These are phyloP conservation scores for Brachymystax lenok DNA, from an alignment of 2,797 vertebrate genomes.

Conservation along the genomic window DNA sequence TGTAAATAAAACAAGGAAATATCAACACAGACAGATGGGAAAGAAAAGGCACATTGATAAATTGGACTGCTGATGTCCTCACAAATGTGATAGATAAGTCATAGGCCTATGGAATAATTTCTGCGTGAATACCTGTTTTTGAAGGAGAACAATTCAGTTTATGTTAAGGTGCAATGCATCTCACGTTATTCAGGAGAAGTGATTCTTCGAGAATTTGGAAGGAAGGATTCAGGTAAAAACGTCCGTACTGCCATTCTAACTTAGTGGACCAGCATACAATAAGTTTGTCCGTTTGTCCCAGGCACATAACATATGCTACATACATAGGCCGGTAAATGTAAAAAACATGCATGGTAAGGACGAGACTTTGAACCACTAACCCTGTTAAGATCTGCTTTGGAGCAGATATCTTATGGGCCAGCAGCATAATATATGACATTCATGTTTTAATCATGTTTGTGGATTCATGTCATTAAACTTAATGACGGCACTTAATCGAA, in stretches of 20 bases:
- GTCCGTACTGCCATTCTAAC: not conserved
- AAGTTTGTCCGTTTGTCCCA: not conserved
- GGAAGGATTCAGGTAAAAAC: not conserved
- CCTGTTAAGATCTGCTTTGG: too few species aligned
- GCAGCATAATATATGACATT: slow-evolving; percentile 1
- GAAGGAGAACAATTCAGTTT: slow-evolving; percentile 24
- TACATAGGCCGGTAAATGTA: too few species aligned
- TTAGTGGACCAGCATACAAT: not conserved
- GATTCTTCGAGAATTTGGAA: not conserved
- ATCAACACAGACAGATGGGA: slow-evolving; percentile 25
- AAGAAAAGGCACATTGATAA: slow-evolving; percentile 7
- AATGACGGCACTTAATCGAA: not conserved
- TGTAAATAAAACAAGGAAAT: slow-evolving; percentile 32
- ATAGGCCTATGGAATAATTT: slow-evolving; percentile 11
- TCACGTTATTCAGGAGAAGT: slow-evolving; percentile 4
- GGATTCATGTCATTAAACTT: not conserved
- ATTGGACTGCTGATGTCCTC: slow-evolving; percentile 25
- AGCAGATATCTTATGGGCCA: not conserved
- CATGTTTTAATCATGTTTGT: not conserved
- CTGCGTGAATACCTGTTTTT: slow-evolving; percentile 27
- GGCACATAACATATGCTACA: too few species aligned
- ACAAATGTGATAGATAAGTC: slow-evolving; percentile 39
- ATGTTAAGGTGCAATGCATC: not conserved
- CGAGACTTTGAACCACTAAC: too few species aligned
- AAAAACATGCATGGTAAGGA: too few species aligned